These are phyloP conservation scores for Myanophis thanlyinensis DNA, from an alignment of 2,113 vertebrate genomes.

Conservation along the genomic window DNA sequence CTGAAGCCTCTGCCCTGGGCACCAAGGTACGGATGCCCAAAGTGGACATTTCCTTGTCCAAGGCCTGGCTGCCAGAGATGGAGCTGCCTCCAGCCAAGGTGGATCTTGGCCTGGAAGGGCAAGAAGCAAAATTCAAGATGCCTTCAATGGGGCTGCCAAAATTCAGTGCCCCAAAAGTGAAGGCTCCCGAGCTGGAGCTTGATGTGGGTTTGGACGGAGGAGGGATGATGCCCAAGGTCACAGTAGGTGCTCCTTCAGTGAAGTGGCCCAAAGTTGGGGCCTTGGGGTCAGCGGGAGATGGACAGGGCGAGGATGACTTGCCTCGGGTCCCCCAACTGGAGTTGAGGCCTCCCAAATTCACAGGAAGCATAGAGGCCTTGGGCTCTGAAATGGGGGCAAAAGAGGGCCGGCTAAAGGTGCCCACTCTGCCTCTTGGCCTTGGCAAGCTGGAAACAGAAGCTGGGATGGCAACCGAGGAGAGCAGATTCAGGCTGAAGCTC, in stretches of 20 bases:
- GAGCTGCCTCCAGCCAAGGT: constrained; percentile 18
- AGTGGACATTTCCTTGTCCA: constrained; percentile 58
- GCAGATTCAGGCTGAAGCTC: constrained; percentile 51
- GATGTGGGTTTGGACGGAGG: constrained; percentile 41
- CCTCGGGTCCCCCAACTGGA: constrained; percentile 55
- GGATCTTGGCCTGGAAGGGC: constrained; percentile 28
- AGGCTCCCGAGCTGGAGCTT: constrained; percentile 61
- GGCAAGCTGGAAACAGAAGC: constrained; percentile 41
- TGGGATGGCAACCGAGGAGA: constrained; percentile 9
- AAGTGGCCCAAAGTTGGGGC: constrained; percentile 67
- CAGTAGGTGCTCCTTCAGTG: constrained; percentile 15
- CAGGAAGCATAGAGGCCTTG: constrained; percentile 30
- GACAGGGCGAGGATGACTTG: constrained; percentile 57
- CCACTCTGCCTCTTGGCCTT: constrained; percentile 64
- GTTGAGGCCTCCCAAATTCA: constrained; percentile 55
- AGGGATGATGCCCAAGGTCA: constrained; percentile 4
- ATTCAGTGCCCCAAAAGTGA: constrained; percentile 42
- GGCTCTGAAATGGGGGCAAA: constrained; percentile 46
- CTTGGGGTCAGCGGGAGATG: constrained; percentile 38
- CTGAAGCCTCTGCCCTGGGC: constrained; percentile 47
- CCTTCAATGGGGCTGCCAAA: constrained; percentile 56
- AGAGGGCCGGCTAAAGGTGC: constrained; percentile 65
- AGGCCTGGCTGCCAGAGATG: constrained; percentile 40
- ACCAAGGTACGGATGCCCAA: constrained; percentile 53
- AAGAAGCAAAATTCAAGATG: constrained; percentile 61